Evolutionary conservation across 2,888 invertebrate genomes (phyloP), one percentile per base, ranked within the genome.

Genomic region (Calliopum simillimum): DNA sequence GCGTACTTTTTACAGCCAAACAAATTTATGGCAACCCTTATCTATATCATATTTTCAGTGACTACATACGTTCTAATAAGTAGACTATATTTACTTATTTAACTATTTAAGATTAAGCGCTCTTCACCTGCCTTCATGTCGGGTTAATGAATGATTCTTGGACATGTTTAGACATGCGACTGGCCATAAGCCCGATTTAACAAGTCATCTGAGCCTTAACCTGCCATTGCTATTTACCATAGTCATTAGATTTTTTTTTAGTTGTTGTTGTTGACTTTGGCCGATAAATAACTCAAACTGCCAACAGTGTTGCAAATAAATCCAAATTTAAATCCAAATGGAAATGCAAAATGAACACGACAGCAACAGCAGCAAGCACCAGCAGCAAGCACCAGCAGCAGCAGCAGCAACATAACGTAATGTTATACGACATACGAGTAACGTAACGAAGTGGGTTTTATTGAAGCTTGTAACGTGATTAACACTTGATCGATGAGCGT

Each of bases 351-450:
- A 51, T n/a, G 16, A 33, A 33, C 8, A 33, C 33, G 8, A 33
- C 33, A 33, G 5, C 43, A 56, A 58, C 33, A 23, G 46, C 59
- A 46, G 41, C 21, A 5, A 23, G 13, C 53, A 41, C n/a, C 66
- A 8, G 55, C 58, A 49, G 43, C 14, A n/a, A n/a, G 69, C 59
- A 68, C 68, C 67, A 53, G 70, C 63, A 71, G 70, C 55, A 58
- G 63, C 56, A 67, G 74, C 74, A 78, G 77, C 75, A 73, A 75
- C 73, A 58, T 63, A 69, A 55, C 56, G 56, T 70, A 70, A 53
- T 44, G 33, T 21, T 47, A 11, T 46, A 59, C 16, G 43, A 21
- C 33, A 3, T 14, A 23, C 12, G 13, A 49, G 5, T n/a, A 63
- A 63, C 16, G 21, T 14, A 47, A 47, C 5, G 23, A 49, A 47